phyloP scores from a whole-genome alignment of 1,140 invertebrate genomes.

The Polypedilum vanderplanki region DNA sequence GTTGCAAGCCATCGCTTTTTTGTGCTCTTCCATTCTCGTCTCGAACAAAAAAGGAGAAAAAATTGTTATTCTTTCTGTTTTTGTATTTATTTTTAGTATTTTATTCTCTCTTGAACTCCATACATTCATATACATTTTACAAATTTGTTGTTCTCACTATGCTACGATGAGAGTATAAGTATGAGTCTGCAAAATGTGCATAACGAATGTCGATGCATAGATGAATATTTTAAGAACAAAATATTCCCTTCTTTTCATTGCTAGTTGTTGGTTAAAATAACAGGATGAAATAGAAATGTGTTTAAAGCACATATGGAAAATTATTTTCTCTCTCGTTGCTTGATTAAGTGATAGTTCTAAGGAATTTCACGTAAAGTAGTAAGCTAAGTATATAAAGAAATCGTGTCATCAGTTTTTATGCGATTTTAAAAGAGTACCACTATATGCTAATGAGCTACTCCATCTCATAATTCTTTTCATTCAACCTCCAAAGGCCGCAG shows the following conservation, averaged over 20 bases:
- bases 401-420: background rate
- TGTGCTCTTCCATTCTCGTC: background rate
- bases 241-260: background rate
- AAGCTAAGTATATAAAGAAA: background rate
- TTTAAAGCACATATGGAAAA: background rate
- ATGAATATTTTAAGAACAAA: conserved; percentile 20
- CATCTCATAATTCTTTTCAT: background rate
- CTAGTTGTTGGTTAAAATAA: background rate
- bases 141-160: background rate
- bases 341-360: background rate
- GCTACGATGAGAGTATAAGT: too few species aligned
- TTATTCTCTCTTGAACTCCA: background rate
- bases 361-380: background rate
- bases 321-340: background rate
- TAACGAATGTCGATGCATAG: background rate
- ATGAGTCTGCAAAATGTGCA: too few species aligned
- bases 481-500: background rate
- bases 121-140: background rate
- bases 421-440: background rate
- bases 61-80: background rate
- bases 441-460: background rate
- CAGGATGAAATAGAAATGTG: background rate
- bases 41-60: background rate
- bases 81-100: background rate
- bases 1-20: conserved; percentile 7